Conservation (phyloP, 2,888 invertebrate genomes). For the Trypoxylon attenuatum region DNA sequence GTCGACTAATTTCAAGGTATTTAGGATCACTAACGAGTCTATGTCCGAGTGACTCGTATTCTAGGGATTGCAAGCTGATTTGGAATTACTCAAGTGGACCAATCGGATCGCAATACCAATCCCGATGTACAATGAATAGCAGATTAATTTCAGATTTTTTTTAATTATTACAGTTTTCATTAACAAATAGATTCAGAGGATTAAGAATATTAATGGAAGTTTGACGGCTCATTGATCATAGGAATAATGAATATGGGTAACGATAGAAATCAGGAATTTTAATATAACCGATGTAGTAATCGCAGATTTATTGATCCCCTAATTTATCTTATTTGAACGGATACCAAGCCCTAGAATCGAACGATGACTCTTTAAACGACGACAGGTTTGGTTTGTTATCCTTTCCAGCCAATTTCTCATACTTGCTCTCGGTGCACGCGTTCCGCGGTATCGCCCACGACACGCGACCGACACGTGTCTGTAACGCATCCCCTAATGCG, state of each 20-base stretch:
- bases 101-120: no score
- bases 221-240: no score
- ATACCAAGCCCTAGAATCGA: not conserved
- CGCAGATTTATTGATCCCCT: no score
- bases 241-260: no score
- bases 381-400: slow-evolving; percentile 9
- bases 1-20: slow-evolving; percentile 71
- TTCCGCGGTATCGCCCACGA: slow-evolving; percentile 27
- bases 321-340: no score
- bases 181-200: no score
- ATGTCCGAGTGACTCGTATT: slow-evolving; percentile 14
- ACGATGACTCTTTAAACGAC: not conserved
- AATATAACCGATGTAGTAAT: no score
- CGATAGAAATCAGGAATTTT: no score
- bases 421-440: slow-evolving; percentile 12
- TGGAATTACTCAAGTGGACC: not conserved
- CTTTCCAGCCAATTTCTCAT: slow-evolving; percentile 50
- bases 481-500: slow-evolving; percentile 17
- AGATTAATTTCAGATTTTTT: no score
- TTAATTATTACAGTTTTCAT: no score
- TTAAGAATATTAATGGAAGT: no score
- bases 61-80: not conserved
- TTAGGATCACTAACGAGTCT: slow-evolving; percentile 53
- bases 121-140: no score
- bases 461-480: slow-evolving; percentile 68